Percentiles rank a stretch among this genome's conserved stretches.
Conservation (phyloP, 2,888 invertebrate species). For the Euspilapteryx auroguttella region DNA sequence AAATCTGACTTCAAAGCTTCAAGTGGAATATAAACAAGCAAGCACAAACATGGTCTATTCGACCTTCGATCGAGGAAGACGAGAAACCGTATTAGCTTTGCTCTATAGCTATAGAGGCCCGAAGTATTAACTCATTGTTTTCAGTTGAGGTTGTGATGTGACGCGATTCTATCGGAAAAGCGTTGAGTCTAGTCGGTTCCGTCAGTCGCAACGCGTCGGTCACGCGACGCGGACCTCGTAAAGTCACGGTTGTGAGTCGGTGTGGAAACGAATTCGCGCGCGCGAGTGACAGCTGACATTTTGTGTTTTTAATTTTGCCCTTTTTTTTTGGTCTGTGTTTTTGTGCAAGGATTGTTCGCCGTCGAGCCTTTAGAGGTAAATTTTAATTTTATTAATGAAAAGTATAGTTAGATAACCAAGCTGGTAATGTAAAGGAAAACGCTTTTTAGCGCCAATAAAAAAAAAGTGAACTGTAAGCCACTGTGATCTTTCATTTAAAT, state of each 20-base stretch:
- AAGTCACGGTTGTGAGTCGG: background rate
- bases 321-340: background rate
- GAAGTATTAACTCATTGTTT: too few relatives aligned
- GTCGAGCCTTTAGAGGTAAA: too few relatives aligned
- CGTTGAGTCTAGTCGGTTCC: background rate
- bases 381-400: too few relatives aligned
- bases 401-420: constrained; percentile 2
- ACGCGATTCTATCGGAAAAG: background rate
- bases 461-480: background rate
- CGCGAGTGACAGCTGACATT: constrained; percentile 1
- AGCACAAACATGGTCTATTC: too few relatives aligned
- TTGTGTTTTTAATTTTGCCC: background rate
- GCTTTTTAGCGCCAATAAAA: constrained; percentile 2
- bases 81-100: too few relatives aligned
- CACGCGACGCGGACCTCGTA: constrained; percentile 27
- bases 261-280: too few relatives aligned
- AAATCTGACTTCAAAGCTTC: too few relatives aligned
- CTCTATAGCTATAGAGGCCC: too few relatives aligned
- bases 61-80: too few relatives aligned
- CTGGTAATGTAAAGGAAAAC: constrained; percentile 1
- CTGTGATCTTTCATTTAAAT: constrained; percentile 3
- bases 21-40: too few relatives aligned
- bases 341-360: constrained; percentile 1
- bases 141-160: too few relatives aligned
- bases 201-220: constrained; percentile 31